phyloP scores from a whole-genome alignment of 30 jellyfish, hydroid and myxozoan genomes.

The Pseudorhiza aurosa region DNA sequence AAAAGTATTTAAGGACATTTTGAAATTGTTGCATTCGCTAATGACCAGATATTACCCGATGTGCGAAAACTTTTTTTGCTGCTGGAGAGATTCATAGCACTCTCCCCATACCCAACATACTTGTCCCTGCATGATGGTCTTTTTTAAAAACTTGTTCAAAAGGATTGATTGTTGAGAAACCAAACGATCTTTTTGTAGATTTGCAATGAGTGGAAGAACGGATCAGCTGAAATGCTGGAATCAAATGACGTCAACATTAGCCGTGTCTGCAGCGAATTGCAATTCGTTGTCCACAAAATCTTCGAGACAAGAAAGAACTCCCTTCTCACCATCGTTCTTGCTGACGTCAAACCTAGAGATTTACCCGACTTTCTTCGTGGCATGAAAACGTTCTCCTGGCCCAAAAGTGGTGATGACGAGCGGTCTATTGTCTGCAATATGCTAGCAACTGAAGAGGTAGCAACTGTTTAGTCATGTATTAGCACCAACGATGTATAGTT shows the following conservation, averaged over 20 bases:
- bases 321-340: slow-evolving; percentile 27
- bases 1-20: no score
- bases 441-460: not conserved
- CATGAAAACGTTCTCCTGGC: not conserved
- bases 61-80: no score
- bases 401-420: not conserved
- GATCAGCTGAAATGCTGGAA: not conserved
- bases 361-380: slow-evolving; percentile 34
- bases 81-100: no score
- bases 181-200: no score
- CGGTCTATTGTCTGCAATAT: not conserved
- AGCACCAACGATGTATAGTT: no score
- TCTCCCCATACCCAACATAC: no score
- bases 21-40: no score
- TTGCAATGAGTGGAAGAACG: slow-evolving; percentile 37
- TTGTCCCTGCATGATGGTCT: no score
- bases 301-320: slow-evolving; percentile 38
- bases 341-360: slow-evolving; percentile 35
- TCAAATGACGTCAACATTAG: slow-evolving; percentile 9
- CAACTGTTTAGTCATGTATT: no score
- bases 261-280: slow-evolving; percentile 52
- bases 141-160: no score
- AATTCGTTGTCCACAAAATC: slow-evolving; percentile 42
- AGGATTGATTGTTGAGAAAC: no score
- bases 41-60: no score